phyloP scores from a whole-genome alignment of 1,140 invertebrate genomes.

The Diabrotica undecimpunctata region DNA sequence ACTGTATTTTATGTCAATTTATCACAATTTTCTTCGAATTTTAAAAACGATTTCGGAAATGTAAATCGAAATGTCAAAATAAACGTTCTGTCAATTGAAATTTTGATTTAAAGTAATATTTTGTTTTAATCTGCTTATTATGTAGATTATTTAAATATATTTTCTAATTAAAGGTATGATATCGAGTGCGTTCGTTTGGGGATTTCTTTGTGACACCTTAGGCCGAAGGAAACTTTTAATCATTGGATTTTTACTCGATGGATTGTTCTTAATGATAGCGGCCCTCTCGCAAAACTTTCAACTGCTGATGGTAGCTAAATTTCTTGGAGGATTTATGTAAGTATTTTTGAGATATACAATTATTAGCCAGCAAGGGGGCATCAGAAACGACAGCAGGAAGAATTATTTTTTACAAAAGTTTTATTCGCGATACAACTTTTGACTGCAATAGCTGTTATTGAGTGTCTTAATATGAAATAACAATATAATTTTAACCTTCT shows the following conservation, averaged over 20 bases:
- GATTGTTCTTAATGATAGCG: conserved; percentile 64
- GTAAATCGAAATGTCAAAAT: too few relatives aligned
- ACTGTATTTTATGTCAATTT: too few relatives aligned
- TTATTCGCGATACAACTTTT: too few relatives aligned
- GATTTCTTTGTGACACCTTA: conserved; percentile 72
- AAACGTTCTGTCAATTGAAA: too few relatives aligned
- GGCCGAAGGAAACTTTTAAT: conserved; percentile 69
- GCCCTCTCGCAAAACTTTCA: conserved; percentile 72
- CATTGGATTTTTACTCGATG: conserved; percentile 66
- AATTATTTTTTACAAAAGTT: too few relatives aligned
- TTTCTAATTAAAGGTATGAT: conserved; percentile 31
- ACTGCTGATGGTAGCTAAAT: conserved; percentile 67
- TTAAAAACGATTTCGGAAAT: too few relatives aligned
- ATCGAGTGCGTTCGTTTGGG: conserved; percentile 74
- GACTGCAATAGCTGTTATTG: too few relatives aligned
- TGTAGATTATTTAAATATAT: too few relatives aligned
- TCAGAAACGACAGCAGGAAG: too few relatives aligned
- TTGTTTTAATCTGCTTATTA: too few relatives aligned
- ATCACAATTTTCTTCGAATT: too few relatives aligned
- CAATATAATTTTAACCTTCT: not conserved
- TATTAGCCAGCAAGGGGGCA: not conserved
- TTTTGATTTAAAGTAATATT: too few relatives aligned
- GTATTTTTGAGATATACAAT: conserved; percentile 7
- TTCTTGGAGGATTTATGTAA: conserved; percentile 56
- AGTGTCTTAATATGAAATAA: not conserved